These are phyloP conservation scores for Falco peregrinus DNA, from an alignment of 2,797 vertebrate species.

Conservation along the genomic window DNA sequence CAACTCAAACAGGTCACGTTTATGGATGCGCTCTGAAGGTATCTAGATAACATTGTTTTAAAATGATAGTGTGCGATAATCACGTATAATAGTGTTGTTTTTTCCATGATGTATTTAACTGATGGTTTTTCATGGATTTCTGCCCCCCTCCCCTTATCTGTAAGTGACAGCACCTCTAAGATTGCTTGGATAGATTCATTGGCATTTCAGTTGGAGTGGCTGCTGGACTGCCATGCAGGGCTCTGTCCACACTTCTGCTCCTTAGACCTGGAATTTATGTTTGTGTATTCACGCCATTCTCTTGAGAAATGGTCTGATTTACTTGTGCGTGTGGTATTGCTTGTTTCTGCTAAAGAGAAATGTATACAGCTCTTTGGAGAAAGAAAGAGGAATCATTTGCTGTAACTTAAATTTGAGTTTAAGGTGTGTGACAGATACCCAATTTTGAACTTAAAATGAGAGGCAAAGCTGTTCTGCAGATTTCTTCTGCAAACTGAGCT, in stretches of 20 bases:
- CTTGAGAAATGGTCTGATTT: not conserved
- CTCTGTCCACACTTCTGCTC: not conserved
- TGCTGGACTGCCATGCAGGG: not conserved
- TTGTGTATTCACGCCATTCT: not conserved
- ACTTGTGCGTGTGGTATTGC: not conserved
- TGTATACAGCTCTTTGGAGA: not conserved
- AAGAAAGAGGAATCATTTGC: not conserved
- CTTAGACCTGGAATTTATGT: not conserved
- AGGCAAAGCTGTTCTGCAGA: constrained; percentile 24
- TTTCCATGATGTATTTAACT: not conserved
- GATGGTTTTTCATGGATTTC: not conserved
- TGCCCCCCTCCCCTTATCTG: not conserved
- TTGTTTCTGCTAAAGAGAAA: not conserved
- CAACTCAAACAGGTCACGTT: not conserved
- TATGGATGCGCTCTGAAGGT: not conserved
- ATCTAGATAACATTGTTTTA: not conserved
- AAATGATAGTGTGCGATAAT: not conserved
- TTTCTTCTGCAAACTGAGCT: constrained; percentile 2
- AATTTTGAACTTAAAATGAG: not conserved
- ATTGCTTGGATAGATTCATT: not conserved
- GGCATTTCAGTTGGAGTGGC: not conserved
- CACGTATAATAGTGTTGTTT: fast-evolving
- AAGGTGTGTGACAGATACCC: not conserved
- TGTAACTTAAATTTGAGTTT: not conserved
- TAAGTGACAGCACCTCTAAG: not conserved